Conservation (phyloP, 2,888 invertebrate species). For the Epinotia ramella region DNA sequence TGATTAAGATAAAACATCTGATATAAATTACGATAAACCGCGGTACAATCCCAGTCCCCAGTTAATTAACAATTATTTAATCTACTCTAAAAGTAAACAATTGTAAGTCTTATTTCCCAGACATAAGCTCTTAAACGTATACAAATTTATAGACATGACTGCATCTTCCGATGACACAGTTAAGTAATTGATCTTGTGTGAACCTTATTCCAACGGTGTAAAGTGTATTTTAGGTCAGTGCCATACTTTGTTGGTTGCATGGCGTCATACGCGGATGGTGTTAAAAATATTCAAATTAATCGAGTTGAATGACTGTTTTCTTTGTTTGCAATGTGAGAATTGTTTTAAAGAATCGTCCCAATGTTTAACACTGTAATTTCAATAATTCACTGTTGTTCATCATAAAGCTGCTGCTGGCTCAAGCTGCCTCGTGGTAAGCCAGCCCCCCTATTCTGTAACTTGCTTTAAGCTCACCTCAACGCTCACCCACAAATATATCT, state of each 20-base stretch:
- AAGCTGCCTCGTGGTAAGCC: too few relatives aligned
- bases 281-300: neutral
- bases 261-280: neutral
- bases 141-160: neutral
- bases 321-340: neutral
- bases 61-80: neutral
- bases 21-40: neutral
- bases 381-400: too few relatives aligned
- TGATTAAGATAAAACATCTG: neutral
- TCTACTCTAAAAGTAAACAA: neutral
- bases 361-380: too few relatives aligned
- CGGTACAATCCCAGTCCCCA: constrained; percentile 6
- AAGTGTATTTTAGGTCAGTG: neutral
- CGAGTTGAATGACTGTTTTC: constrained; percentile 9
- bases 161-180: neutral
- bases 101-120: neutral
- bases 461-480: too few relatives aligned
- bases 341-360: too few relatives aligned
- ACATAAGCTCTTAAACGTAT: neutral
- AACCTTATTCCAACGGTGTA: neutral
- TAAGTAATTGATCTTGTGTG: neutral
- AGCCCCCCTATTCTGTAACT: too few relatives aligned
- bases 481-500: too few relatives aligned
- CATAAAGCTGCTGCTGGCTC: too few relatives aligned
- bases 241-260: neutral